Evolutionary conservation across 2,888 invertebrate species (phyloP), one percentile per base, ranked within the genome.

Genomic region (Synergus umbraculus): DNA sequence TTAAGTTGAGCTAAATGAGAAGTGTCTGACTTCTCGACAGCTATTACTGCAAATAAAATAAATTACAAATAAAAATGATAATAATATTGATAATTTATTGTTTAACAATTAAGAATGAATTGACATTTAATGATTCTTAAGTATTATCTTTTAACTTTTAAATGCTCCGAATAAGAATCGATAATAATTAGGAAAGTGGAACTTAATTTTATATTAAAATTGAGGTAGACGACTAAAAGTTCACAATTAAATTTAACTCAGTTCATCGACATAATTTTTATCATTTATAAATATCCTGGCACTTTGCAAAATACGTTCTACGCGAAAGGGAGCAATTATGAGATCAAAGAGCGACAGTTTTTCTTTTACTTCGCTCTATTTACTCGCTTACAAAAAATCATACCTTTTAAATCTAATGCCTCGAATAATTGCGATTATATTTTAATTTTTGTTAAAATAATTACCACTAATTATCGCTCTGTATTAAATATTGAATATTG

Each of bases 1-100:
- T 89, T 87, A 8, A 92, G 49, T 8, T 85, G 80, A 43, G 81
- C 80, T 43, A 89, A 79, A 8, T 89, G 86, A 29, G 84, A 76
- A 8, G 81, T 79, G 64, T 91, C 91, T 4, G 87, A 83, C 67
- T 89, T 86, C 76, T 91, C 92, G 43, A 91, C 76, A 18, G 89
- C 89, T 76, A 92, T 85, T 78, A 92, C 91, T 92, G 82, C 18
- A 83, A 78, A n/a, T 49, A 58, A 66, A 29, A 29, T 29, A 29
- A 29, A 29, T 3, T 63, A 64, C 49, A 4, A 15, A 54, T 54
- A n/a, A n/a, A 54, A 54, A n/a, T 54, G 8, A 54, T n/a, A n/a
- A 54, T 54, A 1, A 54, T 54, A 9, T n/a, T 54, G n/a, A 54
- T n/a, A 9, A 54, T n/a, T n/a, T n/a, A 54, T 54, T 3, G 9